phyloP scores from a whole-genome alignment of 1,140 invertebrate genomes.

The Pissodes strobi region DNA sequence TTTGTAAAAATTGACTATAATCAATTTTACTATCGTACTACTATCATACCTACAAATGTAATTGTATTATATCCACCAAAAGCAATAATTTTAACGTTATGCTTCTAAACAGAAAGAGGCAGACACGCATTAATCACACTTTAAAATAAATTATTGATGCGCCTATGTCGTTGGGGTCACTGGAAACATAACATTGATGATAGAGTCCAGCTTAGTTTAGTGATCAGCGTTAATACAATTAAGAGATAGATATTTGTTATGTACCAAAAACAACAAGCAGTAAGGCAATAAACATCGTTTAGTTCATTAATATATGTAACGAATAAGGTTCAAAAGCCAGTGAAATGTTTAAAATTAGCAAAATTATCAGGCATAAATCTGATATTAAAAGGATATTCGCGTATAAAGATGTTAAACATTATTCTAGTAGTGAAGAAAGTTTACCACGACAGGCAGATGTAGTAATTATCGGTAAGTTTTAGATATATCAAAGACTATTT shows the following conservation, averaged over 20 bases:
- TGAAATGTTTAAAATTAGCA: slow-evolving; percentile 20
- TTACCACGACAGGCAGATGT: slow-evolving; percentile 52
- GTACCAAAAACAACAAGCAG: slow-evolving; percentile 5
- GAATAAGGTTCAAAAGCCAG: neutral
- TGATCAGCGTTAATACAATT: slow-evolving; percentile 30
- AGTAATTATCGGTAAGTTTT: slow-evolving; percentile 51
- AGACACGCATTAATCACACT: no score
- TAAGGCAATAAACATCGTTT: no score
- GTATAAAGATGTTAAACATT: slow-evolving; percentile 5
- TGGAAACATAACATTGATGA: slow-evolving; percentile 11
- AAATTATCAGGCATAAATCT: slow-evolving; percentile 1
- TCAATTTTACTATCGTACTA: no score
- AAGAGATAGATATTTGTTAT: slow-evolving; percentile 19
- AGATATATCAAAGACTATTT: no score
- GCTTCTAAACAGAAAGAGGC: no score
- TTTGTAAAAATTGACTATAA: no score
- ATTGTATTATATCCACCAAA: no score
- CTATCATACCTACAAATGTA: no score
- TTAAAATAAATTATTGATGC: no score
- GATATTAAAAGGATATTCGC: neutral
- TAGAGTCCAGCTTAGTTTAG: slow-evolving; percentile 11
- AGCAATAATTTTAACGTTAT: no score
- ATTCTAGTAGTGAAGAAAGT: slow-evolving; percentile 28
- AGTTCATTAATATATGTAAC: neutral
- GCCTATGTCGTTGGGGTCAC: no score